These are phyloP conservation scores for Asbolus verrucosus DNA, from an alignment of 1,140 invertebrate species.

Conservation along the genomic window DNA sequence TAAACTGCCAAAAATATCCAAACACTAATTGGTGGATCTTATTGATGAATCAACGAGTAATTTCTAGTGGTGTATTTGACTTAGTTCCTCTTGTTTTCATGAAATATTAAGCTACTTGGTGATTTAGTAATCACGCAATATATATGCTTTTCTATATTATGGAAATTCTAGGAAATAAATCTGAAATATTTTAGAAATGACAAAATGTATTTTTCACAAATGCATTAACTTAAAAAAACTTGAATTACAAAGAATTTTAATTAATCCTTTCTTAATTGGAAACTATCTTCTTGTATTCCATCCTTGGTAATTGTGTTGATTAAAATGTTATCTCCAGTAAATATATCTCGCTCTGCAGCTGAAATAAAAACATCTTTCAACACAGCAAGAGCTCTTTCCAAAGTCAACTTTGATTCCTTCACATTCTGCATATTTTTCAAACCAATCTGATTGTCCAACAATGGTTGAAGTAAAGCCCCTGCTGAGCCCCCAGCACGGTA, in stretches of 20 bases:
- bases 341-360: conserved; percentile 96
- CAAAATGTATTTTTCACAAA: not conserved
- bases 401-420: conserved; percentile 73
- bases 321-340: conserved; percentile 92
- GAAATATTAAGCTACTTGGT: no score
- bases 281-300: conserved; percentile 79
- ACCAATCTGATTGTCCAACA: conserved; percentile 92
- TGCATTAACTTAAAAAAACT: not conserved
- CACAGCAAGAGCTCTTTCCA: conserved; percentile 85
- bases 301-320: conserved; percentile 93
- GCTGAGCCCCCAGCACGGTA: conserved; percentile 90
- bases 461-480: conserved; percentile 82
- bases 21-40: no score
- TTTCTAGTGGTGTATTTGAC: no score
- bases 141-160: no score
- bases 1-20: no score
- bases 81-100: no score
- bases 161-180: no score
- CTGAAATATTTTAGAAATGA: no score
- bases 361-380: conserved; percentile 97
- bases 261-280: conserved; percentile 86
- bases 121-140: no score
- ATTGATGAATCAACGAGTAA: no score
- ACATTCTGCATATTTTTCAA: conserved; percentile 84
- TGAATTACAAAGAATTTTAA: conserved; percentile 25